Conservation (phyloP, 2,797 vertebrate genomes). For the Anabas testudineus region DNA sequence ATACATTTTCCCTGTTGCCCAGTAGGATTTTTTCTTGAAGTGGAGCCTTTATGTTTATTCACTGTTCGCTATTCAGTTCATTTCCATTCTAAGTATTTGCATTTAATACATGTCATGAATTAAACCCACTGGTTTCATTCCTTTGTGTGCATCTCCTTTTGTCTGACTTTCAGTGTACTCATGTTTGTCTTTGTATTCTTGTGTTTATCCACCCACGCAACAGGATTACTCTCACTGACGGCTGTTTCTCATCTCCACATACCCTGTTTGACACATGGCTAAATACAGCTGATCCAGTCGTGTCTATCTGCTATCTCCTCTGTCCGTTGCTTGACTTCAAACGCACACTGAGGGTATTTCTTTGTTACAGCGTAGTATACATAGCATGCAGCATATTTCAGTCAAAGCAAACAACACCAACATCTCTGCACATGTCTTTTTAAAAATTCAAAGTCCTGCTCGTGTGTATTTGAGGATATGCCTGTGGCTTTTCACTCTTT, state of each 20-base stretch:
- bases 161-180: slow-evolving; percentile 13
- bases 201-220: slow-evolving; percentile 43
- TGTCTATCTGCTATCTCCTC: slow-evolving; percentile 18
- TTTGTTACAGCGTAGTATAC: not conserved
- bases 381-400: not conserved
- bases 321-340: slow-evolving; percentile 19
- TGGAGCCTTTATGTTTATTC: slow-evolving; percentile 9
- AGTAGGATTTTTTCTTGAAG: not conserved
- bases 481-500: slow-evolving; percentile 1
- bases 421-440: slow-evolving; percentile 1
- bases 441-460: not conserved
- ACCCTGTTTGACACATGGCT: slow-evolving; percentile 67
- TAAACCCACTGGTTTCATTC: slow-evolving; percentile 1
- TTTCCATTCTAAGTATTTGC: not conserved
- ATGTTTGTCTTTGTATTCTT: slow-evolving; percentile 44
- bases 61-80: slow-evolving; percentile 11
- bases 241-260: slow-evolving; percentile 62
- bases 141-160: not conserved
- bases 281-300: slow-evolving; percentile 65
- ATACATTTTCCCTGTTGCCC: no score
- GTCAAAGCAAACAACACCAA: slow-evolving; percentile 14
- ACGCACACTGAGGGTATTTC: not conserved
- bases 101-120: not conserved
- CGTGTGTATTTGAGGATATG: not conserved
- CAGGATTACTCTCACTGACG: slow-evolving; percentile 46